A percentile compares a stretch with the other conserved stretches of the same genome.
Evolutionary conservation across 1,140 invertebrate species (phyloP).

Genomic region (Bombus affinis): DNA sequence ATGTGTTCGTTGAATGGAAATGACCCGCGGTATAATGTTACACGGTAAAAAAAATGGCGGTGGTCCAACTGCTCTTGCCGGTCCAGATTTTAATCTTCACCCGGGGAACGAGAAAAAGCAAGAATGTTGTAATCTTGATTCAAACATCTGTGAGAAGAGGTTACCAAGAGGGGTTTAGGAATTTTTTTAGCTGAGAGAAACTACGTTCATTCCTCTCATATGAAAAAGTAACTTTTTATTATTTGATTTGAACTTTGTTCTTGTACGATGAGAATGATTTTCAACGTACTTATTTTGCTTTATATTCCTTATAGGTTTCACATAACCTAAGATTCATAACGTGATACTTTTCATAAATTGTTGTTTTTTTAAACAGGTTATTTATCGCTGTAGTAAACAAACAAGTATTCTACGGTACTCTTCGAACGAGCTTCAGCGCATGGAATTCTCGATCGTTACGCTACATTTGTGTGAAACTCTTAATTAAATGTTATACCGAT

Average conservation of each 20-base stretch:
- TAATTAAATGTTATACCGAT: conserved; percentile 15
- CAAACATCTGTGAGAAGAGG: conserved; percentile 50
- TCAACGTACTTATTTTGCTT: too few species aligned
- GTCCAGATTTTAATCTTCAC: conserved; percentile 55
- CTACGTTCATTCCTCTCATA: not conserved
- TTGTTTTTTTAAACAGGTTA: not conserved
- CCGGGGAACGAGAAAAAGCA: conserved; percentile 46
- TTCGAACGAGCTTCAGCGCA: not conserved
- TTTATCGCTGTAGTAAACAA: not conserved
- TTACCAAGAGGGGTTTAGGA: conserved; percentile 3
- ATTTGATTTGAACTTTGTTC: not conserved
- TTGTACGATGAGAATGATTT: not conserved
- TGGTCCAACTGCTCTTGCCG: conserved; percentile 47
- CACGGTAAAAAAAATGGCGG: conserved; percentile 13
- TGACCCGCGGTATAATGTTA: conserved; percentile 48
- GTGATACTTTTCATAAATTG: not conserved
- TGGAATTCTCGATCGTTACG: not conserved
- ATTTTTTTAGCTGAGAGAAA: conserved; percentile 9
- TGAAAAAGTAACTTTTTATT: conserved; percentile 2
- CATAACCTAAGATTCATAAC: not conserved
- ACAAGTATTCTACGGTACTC: not conserved
- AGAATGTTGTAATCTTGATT: conserved; percentile 58
- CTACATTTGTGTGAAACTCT: not conserved
- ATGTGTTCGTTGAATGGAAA: conserved; percentile 23
- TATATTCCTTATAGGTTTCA: not conserved